Evolutionary conservation across 2,888 invertebrate species (phyloP), one percentile per base, ranked within the genome.

Genomic region (Monopis laevigella): DNA sequence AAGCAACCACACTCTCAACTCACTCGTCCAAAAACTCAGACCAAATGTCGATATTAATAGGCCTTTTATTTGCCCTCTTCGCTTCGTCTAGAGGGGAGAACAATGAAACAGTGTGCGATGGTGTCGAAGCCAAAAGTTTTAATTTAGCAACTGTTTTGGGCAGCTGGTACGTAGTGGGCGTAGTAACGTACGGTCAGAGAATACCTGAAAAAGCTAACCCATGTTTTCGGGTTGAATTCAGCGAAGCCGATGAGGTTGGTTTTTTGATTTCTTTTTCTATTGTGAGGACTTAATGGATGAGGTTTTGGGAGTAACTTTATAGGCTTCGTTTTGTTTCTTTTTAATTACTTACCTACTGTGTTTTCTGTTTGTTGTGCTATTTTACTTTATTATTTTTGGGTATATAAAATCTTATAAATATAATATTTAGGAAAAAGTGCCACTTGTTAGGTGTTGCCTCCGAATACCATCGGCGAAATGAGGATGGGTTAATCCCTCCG

Each of bases 181-280:
- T 75, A 0, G 27, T 39, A 5, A 29, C 40, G 40, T 40, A 40
- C 19, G 40, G 29, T 4, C 28, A 40, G 19, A 28, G 29, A 18
- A 60, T 75, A 29, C 77, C 77, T 0, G 72, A 65, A 18, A 66
- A 59, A n/a, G 40, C 60, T 41, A 74, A 69, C 41, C 70, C 71
- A 10, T 77, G 77, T 47, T 71, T 67, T 44, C 57, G 54, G 28
- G 69, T 74, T 43, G 75, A 74, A 8, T 65, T 75, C 18, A 70
- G 70, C 47, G 77, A 78, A 43, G 64, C 63, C 38, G 77, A 77
- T 49, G 66, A 62, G 65, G 77, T 75, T 47, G 58, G 60, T 14
- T 19, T 16, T 30, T 41, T 41, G 18, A 10, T 34, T 42, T 38
- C 10, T 10, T 24, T 19, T 11, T 27, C 12, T 36, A 36, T 36